Percentiles rank a stretch among this genome's conserved stretches.
Evolutionary conservation across 1,140 invertebrate species (phyloP).

Genomic region (Aleiodes sp.): DNA sequence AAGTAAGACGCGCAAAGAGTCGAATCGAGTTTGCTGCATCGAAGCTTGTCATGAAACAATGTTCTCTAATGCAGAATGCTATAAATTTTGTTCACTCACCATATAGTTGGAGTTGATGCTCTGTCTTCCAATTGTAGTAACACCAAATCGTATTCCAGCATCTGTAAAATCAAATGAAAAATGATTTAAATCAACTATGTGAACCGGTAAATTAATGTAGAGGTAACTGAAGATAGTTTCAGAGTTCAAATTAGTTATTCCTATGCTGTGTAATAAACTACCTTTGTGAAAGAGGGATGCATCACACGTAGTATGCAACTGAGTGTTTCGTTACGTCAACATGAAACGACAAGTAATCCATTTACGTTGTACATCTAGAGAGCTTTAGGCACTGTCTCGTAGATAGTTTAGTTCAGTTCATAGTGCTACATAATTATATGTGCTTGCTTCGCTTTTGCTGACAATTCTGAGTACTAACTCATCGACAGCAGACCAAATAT

Average conservation of each 20-base stretch:
- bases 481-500: neutral
- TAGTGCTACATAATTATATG: neutral
- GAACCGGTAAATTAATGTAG: too few species aligned
- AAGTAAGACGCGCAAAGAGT: neutral
- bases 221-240: too few species aligned
- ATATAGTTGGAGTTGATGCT: conserved; percentile 11
- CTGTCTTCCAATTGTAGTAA: conserved; percentile 15
- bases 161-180: conserved; percentile 22
- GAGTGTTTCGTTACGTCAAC: conserved; percentile 14
- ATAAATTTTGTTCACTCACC: conserved; percentile 12
- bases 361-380: neutral
- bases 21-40: neutral
- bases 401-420: neutral
- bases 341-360: conserved; percentile 15
- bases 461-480: neutral
- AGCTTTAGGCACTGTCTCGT: neutral
- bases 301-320: neutral
- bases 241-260: too few species aligned
- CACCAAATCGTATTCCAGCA: neutral
- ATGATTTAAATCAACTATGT: neutral
- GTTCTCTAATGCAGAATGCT: neutral
- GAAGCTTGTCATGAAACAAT: conserved; percentile 11
- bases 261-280: too few species aligned
- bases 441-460: neutral
- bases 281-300: neutral